Percentiles rank a stretch among this genome's conserved stretches.
These are phyloP conservation scores for Sphenopsis melanotis DNA, from an alignment of 2,797 vertebrate species.

Conservation along the genomic window DNA sequence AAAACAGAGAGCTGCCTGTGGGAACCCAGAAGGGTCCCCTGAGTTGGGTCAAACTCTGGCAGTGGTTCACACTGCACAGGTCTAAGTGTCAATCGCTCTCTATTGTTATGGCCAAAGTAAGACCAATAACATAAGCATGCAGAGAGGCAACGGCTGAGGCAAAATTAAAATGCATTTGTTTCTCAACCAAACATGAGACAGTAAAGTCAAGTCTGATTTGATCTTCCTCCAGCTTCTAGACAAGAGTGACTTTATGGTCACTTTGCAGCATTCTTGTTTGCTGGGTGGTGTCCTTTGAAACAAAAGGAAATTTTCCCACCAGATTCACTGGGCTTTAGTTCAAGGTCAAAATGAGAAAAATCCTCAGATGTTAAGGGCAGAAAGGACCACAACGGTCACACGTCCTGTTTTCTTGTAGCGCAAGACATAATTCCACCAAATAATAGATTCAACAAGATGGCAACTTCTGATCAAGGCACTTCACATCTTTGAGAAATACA, in stretches of 20 bases:
- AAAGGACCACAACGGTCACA: background rate
- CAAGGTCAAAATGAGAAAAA: background rate
- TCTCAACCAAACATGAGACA: background rate
- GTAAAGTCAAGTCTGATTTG: background rate
- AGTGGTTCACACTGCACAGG: background rate
- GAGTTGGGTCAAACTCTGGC: background rate
- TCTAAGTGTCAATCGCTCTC: background rate
- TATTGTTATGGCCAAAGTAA: background rate
- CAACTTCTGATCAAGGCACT: background rate
- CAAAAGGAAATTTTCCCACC: background rate
- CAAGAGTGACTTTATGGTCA: background rate
- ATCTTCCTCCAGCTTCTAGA: background rate
- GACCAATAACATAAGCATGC: background rate
- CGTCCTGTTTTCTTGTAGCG: background rate
- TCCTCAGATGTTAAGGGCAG: background rate
- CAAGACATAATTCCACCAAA: background rate
- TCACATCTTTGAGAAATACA: background rate
- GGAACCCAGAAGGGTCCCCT: background rate
- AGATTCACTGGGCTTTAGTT: background rate
- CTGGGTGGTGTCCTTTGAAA: background rate
- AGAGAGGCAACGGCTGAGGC: background rate
- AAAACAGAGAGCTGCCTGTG: background rate
- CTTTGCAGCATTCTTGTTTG: background rate
- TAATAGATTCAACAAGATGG: background rate
- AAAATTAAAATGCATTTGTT: background rate